Evolutionary conservation across 1,140 invertebrate genomes (phyloP), one percentile per base, ranked within the genome.

Genomic region (Hesperophylax magnus): DNA sequence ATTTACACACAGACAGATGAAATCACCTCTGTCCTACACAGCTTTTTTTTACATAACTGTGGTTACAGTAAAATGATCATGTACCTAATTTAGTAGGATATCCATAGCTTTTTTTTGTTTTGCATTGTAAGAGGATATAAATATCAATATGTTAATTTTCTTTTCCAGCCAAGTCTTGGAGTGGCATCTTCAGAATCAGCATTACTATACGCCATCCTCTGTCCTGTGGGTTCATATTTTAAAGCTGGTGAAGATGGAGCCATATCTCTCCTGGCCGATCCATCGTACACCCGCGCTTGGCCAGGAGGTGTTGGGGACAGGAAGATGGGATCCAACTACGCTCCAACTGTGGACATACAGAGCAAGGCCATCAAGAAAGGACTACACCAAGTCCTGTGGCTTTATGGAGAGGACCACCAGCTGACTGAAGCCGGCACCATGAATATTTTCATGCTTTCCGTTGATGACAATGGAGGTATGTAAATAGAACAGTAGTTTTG

Each of bases 371-470:
- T 91, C 6, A 91, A 93, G 78, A 90, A 93, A 85, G 97, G 96
- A 5, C 93, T 97, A 75, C 97, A 99, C 85, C 98, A 99, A 91
- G 97, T 99, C 3, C 88, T 99, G 8, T 99, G 99, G 99, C 90
- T 99, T 6, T 99, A 95, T 88, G 98, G 98, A 9, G 93, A 97
- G 5, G 94, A 99, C 86, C 94, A 98, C 87, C 93, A 98, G 87
- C 85, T 99, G 1, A 99, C 99, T 0, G 99, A 99, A 92, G 98
- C 97, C 63, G 99, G 99, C 56, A 97, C 98, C 9, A 99, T 99
- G 99, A 99, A 99, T 86, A 94, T 99, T 65, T 99, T 99, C 86
- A 92, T 98, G 84, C 94, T 96, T 86, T 95, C 94, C 87, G 92
- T 94, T 78, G 97, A 99, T 87, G 94, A 97, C 75, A 90, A 96